These are phyloP conservation scores for Acanthosepion pharaonis DNA, from an alignment of 2,888 invertebrate genomes.

Conservation along the genomic window DNA sequence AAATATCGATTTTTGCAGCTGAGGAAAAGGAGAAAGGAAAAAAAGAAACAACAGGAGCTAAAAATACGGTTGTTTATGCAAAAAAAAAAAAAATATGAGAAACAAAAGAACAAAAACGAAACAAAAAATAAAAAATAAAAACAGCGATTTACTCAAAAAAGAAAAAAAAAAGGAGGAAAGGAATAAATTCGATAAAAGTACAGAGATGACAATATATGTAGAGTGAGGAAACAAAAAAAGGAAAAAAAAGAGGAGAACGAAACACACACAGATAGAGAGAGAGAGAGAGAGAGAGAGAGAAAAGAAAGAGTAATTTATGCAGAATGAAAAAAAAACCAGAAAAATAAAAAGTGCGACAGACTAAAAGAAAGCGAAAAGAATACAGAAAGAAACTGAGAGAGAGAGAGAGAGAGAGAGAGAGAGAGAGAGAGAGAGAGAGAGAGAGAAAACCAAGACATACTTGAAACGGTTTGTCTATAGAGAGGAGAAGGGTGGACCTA, in stretches of 20 bases:
- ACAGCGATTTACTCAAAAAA: not conserved
- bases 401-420: not conserved
- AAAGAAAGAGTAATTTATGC: not conserved
- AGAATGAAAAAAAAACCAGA: not conserved
- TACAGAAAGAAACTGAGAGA: no score
- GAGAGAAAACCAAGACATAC: not conserved
- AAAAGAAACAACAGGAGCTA: not conserved
- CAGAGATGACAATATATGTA: not conserved
- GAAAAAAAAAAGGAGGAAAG: not conserved
- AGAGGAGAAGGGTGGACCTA: no score
- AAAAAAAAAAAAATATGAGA: not conserved
- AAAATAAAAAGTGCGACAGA: not conserved
- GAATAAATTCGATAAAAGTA: not conserved
- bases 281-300: slow-evolving; percentile 37
- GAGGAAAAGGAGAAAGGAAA: not conserved
- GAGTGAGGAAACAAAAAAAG: not conserved
- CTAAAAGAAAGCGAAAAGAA: not conserved
- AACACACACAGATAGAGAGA: not conserved
- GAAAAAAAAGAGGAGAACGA: not conserved
- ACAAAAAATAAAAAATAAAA: not conserved
- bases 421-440: not conserved
- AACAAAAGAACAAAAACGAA: not conserved
- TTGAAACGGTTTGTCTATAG: no score
- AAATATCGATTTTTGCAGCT: no score
- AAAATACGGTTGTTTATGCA: not conserved